These are phyloP conservation scores for Patella caerulea DNA, from an alignment of 2,888 invertebrate genomes.

Conservation along the genomic window DNA sequence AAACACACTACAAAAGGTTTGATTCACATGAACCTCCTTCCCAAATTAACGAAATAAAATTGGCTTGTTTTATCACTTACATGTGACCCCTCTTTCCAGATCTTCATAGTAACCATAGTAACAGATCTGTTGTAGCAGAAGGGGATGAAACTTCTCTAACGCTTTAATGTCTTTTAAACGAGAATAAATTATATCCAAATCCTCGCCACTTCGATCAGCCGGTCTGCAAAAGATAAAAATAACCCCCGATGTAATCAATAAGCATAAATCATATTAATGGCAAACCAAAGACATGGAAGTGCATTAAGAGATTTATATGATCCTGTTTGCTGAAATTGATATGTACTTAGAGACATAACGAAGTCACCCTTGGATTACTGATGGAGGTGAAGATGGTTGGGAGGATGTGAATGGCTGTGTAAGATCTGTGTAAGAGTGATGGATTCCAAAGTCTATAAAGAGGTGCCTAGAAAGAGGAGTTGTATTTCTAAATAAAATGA, in stretches of 20 bases:
- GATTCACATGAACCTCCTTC: too few species aligned
- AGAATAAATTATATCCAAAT: conserved; percentile 80
- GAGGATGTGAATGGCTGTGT: too few species aligned
- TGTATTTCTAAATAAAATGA: background rate
- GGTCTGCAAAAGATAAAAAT: conserved; percentile 72
- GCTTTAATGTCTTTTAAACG: conserved; percentile 66
- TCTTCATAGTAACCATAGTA: conserved; percentile 84
- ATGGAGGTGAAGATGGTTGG: background rate
- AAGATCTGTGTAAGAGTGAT: too few species aligned
- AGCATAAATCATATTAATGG: background rate
- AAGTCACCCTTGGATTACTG: background rate
- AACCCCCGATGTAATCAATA: background rate
- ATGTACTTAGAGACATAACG: background rate
- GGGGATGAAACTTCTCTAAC: conserved; percentile 75
- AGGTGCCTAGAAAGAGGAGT: too few species aligned
- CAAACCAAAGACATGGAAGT: background rate
- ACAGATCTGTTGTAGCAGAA: conserved; percentile 82
- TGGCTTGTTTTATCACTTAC: conserved; percentile 74
- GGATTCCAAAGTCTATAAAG: too few species aligned
- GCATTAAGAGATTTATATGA: too few species aligned
- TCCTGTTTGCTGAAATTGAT: too few species aligned
- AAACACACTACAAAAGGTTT: too few species aligned
- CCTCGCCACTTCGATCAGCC: conserved; percentile 81
- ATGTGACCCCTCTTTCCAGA: conserved; percentile 82
- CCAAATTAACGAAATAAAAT: background rate